Evolutionary conservation across 2,113 vertebrate species (phyloP).

Genomic region (Chlorocebus sabaeus): DNA sequence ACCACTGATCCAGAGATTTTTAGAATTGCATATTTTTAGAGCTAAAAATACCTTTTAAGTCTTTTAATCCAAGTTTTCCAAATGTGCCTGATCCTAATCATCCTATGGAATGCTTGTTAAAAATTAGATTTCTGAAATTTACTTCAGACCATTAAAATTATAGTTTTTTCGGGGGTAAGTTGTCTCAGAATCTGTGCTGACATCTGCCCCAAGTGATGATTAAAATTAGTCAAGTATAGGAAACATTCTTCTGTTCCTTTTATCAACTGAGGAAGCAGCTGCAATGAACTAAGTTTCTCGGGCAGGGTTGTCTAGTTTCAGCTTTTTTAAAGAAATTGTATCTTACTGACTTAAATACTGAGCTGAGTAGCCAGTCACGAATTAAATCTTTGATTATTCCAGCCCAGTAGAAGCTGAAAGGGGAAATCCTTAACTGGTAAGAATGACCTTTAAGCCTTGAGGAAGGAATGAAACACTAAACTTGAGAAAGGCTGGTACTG

Average conservation of each 20-base stretch:
- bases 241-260: background rate
- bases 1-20: background rate
- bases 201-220: accelerated
- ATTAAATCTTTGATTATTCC: background rate
- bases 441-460: background rate
- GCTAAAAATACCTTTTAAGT: background rate
- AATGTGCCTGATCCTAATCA: background rate
- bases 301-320: background rate
- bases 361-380: background rate
- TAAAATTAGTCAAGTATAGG: background rate
- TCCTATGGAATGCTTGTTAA: background rate
- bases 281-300: background rate
- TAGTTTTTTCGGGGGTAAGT: background rate
- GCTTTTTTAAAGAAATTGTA: background rate
- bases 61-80: background rate
- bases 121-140: background rate
- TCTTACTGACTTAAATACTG: background rate
- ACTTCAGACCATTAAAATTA: background rate
- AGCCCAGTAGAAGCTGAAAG: background rate
- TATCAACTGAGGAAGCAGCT: background rate
- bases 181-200: background rate
- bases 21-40: background rate
- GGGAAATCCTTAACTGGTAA: background rate
- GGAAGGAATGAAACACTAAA: background rate
- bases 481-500: background rate